phyloP scores from a whole-genome alignment of 2,797 vertebrate species.

The Diplodus puntazzo region DNA sequence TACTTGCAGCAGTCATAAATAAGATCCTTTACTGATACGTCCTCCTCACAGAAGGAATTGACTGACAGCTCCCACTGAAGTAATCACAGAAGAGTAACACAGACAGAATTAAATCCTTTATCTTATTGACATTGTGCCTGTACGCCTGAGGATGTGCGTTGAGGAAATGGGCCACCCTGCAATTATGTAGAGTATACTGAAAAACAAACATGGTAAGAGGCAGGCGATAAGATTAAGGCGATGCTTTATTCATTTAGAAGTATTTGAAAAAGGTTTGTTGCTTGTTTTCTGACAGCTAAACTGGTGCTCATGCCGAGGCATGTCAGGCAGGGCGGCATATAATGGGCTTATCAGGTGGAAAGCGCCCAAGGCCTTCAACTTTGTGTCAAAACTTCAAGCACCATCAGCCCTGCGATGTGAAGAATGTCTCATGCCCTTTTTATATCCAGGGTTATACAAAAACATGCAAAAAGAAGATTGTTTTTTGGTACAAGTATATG shows the following conservation, averaged over 20 bases:
- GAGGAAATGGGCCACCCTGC: neutral
- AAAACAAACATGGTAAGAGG: conserved; percentile 4
- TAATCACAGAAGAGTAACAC: conserved; percentile 26
- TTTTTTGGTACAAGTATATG: neutral
- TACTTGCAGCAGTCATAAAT: conserved; percentile 77
- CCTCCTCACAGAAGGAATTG: conserved; percentile 73
- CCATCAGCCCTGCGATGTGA: conserved; percentile 53
- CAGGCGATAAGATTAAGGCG: neutral
- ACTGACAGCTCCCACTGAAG: conserved; percentile 81
- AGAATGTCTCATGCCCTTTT: conserved; percentile 48
- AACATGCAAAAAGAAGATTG: neutral
- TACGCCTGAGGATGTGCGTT: neutral
- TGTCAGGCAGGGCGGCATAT: conserved; percentile 40
- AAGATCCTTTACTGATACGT: conserved; percentile 60
- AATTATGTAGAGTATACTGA: neutral
- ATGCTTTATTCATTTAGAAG: conserved; percentile 5
- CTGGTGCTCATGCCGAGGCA: conserved; percentile 55
- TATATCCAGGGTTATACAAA: neutral
- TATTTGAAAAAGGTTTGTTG: conserved; percentile 19
- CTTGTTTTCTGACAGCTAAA: conserved; percentile 8
- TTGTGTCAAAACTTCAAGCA: conserved; percentile 38
- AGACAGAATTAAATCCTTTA: conserved; percentile 20
- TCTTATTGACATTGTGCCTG: conserved; percentile 5
- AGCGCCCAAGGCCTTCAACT: conserved; percentile 44
- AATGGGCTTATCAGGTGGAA: conserved; percentile 45